phyloP scores from a whole-genome alignment of 2,113 vertebrate genomes.

The Pygoscelis adeliae region DNA sequence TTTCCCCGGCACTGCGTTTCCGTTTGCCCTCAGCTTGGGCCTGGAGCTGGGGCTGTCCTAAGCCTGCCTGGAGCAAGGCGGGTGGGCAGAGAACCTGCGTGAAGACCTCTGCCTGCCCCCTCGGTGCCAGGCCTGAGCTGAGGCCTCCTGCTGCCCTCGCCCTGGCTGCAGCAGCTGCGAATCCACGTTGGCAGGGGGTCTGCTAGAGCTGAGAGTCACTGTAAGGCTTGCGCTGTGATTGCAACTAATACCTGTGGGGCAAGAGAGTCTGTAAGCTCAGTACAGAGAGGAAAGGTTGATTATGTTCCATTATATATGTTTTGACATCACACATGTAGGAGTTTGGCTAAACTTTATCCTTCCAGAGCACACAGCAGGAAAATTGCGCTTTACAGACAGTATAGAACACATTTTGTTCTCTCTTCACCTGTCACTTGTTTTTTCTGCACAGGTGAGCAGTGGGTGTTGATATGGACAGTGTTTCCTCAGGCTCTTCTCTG shows the following conservation, averaged over 20 bases:
- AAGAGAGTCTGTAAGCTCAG: no score
- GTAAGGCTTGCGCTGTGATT: no score
- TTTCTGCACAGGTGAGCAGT: not conserved
- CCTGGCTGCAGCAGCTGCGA: not conserved
- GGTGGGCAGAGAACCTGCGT: no score
- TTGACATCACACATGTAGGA: fast-evolving
- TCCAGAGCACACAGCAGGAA: not conserved
- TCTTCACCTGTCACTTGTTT: not conserved
- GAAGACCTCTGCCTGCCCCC: no score
- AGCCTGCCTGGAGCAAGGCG: not conserved
- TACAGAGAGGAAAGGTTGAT: no score
- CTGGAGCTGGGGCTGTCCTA: not conserved
- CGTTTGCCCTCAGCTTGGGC: not conserved
- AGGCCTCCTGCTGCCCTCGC: fast-evolving
- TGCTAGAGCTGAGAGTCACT: fast-evolving
- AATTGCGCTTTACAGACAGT: not conserved
- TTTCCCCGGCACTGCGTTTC: fast-evolving
- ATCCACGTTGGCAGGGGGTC: fast-evolving
- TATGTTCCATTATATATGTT: fast-evolving
- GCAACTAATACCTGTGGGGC: fast-evolving
- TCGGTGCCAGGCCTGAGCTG: fast-evolving
- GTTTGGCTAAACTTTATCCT: not conserved
- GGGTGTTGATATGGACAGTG: slow-evolving; percentile 44
- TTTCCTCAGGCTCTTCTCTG: slow-evolving; percentile 69
- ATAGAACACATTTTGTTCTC: not conserved